These are phyloP conservation scores for Cephalotes varians DNA, from an alignment of 2,888 invertebrate genomes.

Conservation along the genomic window DNA sequence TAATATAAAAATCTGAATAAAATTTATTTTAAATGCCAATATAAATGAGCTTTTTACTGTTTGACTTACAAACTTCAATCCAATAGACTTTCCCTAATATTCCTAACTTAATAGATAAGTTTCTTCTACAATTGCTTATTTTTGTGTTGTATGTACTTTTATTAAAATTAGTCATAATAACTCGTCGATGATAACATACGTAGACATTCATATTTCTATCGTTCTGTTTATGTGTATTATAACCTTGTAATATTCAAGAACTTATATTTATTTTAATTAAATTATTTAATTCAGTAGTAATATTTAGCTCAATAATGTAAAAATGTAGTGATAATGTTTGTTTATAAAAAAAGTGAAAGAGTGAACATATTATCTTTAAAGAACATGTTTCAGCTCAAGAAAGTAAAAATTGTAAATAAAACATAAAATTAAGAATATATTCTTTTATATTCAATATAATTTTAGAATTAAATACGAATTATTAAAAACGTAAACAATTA, in stretches of 20 bases:
- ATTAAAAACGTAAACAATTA: no score
- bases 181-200: background rate
- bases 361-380: background rate
- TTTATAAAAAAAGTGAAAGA: background rate
- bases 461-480: no score
- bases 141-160: background rate
- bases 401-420: no score
- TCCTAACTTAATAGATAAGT: background rate
- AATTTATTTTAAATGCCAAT: background rate
- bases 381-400: background rate
- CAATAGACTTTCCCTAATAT: background rate
- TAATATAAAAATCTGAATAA: background rate
- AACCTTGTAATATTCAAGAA: background rate
- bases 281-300: background rate
- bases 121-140: background rate
- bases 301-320: no score
- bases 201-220: background rate
- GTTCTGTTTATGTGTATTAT: background rate
- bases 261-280: background rate
- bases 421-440: no score
- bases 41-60: background rate
- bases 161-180: conserved; percentile 7
- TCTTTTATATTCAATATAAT: no score
- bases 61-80: background rate
- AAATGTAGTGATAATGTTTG: no score